These are phyloP conservation scores for Cryptotermes secundus DNA, from an alignment of 1,140 invertebrate genomes.

Conservation along the genomic window DNA sequence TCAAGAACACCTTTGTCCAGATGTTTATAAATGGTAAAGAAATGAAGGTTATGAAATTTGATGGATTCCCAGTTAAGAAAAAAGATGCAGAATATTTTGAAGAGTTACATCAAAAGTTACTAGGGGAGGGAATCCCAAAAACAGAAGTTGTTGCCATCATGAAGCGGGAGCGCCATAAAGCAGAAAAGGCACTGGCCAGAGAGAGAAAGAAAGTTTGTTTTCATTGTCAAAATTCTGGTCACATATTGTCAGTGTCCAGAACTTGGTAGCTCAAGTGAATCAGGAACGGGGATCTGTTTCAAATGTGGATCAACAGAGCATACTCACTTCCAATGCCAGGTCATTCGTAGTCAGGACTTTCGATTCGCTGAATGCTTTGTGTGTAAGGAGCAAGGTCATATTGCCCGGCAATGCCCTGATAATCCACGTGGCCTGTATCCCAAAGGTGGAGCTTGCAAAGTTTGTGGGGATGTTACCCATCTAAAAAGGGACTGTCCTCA, in stretches of 20 bases:
- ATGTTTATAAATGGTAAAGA: constrained; percentile 63
- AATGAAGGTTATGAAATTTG: constrained; percentile 60
- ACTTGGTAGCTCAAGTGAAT: constrained; percentile 47
- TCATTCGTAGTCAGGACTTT: constrained; percentile 49
- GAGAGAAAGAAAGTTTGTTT: constrained; percentile 75
- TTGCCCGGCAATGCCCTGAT: constrained; percentile 80
- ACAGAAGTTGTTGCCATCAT: constrained; percentile 52
- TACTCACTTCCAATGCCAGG: constrained; percentile 71
- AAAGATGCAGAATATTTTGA: constrained; percentile 67
- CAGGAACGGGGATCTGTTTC: constrained; percentile 64
- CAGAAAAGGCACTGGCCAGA: constrained; percentile 67
- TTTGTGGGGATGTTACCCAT: constrained; percentile 84
- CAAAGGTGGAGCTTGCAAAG: constrained; percentile 76
- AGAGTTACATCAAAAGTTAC: constrained; percentile 61
- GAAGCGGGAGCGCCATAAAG: constrained; percentile 67
- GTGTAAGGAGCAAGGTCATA: constrained; percentile 79
- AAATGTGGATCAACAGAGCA: constrained; percentile 87
- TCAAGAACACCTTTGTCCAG: constrained; percentile 50
- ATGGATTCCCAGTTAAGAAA: constrained; percentile 69
- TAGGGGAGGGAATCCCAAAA: constrained; percentile 65
- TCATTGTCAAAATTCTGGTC: constrained; percentile 75
- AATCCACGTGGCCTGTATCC: constrained; percentile 86
- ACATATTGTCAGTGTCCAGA: constrained; percentile 79
- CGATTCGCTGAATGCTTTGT: constrained; percentile 83
- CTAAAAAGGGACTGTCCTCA: constrained; percentile 80